Evolutionary conservation across 2,113 vertebrate genomes (phyloP).

Genomic region (Meriones unguiculatus): DNA sequence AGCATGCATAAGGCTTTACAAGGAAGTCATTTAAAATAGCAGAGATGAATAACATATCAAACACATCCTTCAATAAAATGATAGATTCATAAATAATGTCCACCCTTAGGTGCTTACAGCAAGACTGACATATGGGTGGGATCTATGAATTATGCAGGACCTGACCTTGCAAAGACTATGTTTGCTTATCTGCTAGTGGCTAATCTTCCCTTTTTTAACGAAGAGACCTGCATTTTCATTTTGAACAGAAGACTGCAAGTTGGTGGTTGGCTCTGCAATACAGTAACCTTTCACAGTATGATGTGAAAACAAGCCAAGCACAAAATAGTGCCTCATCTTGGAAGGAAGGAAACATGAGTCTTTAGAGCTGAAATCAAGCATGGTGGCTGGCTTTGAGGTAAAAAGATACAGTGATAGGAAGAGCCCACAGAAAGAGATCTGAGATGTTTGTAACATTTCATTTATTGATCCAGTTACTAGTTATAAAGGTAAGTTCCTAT

Average conservation of each 20-base stretch:
- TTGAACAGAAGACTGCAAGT: not conserved
- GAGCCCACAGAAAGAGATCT: not conserved
- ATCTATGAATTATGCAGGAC: too few relatives aligned
- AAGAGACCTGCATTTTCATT: not conserved
- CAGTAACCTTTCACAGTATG: not conserved
- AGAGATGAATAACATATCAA: not conserved
- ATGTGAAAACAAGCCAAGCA: not conserved
- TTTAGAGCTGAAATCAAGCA: not conserved
- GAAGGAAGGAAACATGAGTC: not conserved
- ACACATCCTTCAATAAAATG: not conserved
- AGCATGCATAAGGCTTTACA: not conserved
- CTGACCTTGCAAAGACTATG: not conserved
- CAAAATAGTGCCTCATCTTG: not conserved
- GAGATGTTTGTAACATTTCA: not conserved
- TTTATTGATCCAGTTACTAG: not conserved
- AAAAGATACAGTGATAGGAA: accelerated
- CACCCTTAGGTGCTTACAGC: too few relatives aligned
- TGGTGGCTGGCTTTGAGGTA: not conserved
- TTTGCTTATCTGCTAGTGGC: not conserved
- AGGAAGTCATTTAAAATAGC: not conserved
- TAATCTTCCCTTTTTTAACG: not conserved
- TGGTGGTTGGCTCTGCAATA: not conserved
- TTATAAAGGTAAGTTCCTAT: not conserved
- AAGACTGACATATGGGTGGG: not conserved
- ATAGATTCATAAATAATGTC: not conserved